Base-by-base conservation (phyloP, 1,140 invertebrate species). In the Tetranychus urticae region DNA sequence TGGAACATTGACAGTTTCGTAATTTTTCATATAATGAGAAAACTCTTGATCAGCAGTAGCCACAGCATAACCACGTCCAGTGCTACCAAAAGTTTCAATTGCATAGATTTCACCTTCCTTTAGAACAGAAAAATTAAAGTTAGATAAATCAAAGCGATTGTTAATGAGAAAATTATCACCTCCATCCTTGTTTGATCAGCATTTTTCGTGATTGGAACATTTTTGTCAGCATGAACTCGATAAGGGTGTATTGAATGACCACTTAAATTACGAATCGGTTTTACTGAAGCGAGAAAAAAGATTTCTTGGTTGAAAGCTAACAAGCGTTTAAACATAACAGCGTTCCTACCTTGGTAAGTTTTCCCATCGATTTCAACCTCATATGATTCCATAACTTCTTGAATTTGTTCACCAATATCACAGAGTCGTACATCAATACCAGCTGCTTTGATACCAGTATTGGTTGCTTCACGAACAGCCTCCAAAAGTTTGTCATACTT, bases 21-120 rank as follows among this genome's bases (percentile, higher is more conserved):
- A 98, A 71, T 94, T 93, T 73, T 97, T 98, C 94, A 98, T 99
- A 70, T 99, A 99, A 76, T 99, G 96, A 39, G 92, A 97, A 64
- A 86, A 88, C 69, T 99, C 94, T 85, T 97, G 92, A 71, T 98
- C 96, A 73, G 98, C 93, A 71, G 97, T 90, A 42, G 23, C 23
- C 23, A 23, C 23, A 1, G 99, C 93, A 59, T 88, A 77, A 13
- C 96, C 96, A 65, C 85, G 83, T 3, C 96, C 96, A 13, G 96
- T 99, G 3, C 91, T 97, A 7, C 96, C 96, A 72, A 99, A 99
- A 0, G 96, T 99, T 75, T 99, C 96, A 65, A 99, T 99, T 0
- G 96, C 96, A 76, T 97, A 99, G 70, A 97, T 90, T 73, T 97
- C 93, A 71, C 93, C 88, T 74, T 97, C 92, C 76, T 75, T 52